These are phyloP conservation scores for Schizothorax lantsangensis DNA, from an alignment of 2,797 vertebrate genomes.

Conservation along the genomic window DNA sequence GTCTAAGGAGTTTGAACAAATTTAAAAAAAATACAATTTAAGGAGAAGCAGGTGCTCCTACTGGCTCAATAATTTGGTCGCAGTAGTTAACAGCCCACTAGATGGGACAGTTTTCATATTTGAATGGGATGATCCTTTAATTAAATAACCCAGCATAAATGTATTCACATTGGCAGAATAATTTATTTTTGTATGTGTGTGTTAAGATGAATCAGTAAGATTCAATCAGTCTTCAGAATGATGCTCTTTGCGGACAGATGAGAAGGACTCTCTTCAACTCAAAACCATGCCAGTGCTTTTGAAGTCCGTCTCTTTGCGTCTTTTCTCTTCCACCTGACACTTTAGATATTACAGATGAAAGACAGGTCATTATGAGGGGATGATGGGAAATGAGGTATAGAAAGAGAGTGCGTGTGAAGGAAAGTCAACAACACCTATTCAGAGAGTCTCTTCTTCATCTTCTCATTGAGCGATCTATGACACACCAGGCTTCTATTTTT, in stretches of 20 bases:
- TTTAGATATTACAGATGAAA: conserved; percentile 35
- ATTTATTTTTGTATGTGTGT: not conserved
- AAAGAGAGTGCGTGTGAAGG: not conserved
- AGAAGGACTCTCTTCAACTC: conserved; percentile 8
- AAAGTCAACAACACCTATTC: conserved; percentile 25
- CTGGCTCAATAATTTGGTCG: not conserved
- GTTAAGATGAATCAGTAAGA: not conserved
- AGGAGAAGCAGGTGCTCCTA: not conserved
- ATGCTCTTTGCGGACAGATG: conserved; percentile 16
- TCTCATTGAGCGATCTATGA: not conserved
- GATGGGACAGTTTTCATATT: not conserved
- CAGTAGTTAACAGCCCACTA: not conserved
- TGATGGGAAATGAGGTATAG: conserved; percentile 7
- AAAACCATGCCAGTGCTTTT: conserved; percentile 15
- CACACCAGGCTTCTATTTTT: not conserved
- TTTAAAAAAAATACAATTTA: not conserved
- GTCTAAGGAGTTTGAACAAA: not conserved
- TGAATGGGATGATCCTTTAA: not conserved
- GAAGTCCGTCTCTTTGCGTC: conserved; percentile 12
- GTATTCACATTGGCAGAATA: not conserved
- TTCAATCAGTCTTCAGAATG: not conserved
- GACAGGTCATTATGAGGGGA: conserved; percentile 24
- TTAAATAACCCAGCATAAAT: not conserved
- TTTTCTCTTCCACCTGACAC: conserved; percentile 29
- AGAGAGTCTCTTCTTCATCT: not conserved